Percentiles rank a stretch among this genome's conserved stretches.
Conservation (phyloP, 2,888 invertebrate genomes). For the Polyommatus iphigenia region DNA sequence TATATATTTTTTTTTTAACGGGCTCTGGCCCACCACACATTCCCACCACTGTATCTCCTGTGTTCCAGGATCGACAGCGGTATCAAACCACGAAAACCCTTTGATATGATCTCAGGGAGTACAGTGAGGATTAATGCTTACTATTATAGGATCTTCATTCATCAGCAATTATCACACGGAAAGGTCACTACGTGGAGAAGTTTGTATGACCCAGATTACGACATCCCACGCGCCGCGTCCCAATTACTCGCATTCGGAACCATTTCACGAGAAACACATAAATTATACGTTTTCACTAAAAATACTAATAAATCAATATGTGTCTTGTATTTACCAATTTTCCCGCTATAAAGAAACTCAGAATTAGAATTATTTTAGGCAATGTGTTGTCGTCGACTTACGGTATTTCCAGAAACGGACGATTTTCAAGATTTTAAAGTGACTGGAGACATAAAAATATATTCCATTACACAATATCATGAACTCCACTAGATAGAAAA, state of each 20-base stretch:
- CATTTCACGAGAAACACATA: constrained; percentile 6
- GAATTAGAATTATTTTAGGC: neutral
- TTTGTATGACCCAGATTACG: constrained; percentile 27
- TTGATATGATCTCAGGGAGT: too few species aligned
- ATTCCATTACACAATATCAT: too few species aligned
- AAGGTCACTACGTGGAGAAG: constrained; percentile 23
- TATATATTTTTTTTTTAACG: too few species aligned
- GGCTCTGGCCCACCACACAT: too few species aligned
- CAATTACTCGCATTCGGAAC: constrained; percentile 8
- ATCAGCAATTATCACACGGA: neutral
- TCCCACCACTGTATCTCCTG: too few species aligned
- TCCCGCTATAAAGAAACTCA: neutral
- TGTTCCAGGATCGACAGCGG: too few species aligned
- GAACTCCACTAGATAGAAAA: too few species aligned
- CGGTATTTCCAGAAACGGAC: too few species aligned
- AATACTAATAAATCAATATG: neutral
- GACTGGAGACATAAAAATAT: too few species aligned
- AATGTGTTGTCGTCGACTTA: neutral
- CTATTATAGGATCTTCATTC: neutral
- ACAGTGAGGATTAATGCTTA: too few species aligned
- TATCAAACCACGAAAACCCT: too few species aligned
- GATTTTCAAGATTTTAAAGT: too few species aligned
- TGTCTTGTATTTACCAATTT: neutral
- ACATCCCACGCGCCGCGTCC: constrained; percentile 28
- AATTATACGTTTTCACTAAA: constrained; percentile 9